These are phyloP conservation scores for Tipula vernalis DNA, from an alignment of 2,888 invertebrate species.

Conservation along the genomic window DNA sequence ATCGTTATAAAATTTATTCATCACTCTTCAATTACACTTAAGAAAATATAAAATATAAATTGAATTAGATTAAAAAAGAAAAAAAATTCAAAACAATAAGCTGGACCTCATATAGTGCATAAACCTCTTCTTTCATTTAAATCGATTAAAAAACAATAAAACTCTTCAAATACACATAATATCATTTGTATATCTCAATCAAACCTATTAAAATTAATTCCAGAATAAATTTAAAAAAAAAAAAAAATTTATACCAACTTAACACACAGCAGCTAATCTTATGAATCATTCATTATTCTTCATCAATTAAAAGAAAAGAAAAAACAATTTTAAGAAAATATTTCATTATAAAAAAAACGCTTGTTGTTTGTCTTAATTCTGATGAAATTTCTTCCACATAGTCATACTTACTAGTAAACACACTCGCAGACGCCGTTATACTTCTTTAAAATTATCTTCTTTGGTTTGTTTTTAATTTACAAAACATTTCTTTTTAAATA, in stretches of 20 bases:
- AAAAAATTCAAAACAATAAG: neutral
- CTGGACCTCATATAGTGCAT: neutral
- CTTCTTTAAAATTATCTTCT: neutral
- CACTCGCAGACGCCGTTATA: neutral
- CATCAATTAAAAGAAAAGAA: neutral
- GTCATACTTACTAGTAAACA: too few species aligned
- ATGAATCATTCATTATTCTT: neutral
- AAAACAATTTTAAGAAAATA: neutral
- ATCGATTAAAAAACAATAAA: neutral
- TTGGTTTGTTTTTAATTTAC: neutral
- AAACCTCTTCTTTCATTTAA: neutral
- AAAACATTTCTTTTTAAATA: neutral
- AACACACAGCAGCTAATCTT: neutral
- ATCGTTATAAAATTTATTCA: neutral
- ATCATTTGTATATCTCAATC: neutral
- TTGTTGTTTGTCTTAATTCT: neutral
- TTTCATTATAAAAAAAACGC: neutral
- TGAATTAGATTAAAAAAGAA: neutral
- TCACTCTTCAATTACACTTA: neutral
- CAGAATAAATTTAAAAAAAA: neutral
- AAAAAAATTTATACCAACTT: neutral
- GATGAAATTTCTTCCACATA: neutral
- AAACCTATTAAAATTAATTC: neutral
- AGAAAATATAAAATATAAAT: neutral
- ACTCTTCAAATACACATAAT: neutral